Evolutionary conservation across 1,140 invertebrate genomes (phyloP).

Genomic region (Rhyzopertha dominica): DNA sequence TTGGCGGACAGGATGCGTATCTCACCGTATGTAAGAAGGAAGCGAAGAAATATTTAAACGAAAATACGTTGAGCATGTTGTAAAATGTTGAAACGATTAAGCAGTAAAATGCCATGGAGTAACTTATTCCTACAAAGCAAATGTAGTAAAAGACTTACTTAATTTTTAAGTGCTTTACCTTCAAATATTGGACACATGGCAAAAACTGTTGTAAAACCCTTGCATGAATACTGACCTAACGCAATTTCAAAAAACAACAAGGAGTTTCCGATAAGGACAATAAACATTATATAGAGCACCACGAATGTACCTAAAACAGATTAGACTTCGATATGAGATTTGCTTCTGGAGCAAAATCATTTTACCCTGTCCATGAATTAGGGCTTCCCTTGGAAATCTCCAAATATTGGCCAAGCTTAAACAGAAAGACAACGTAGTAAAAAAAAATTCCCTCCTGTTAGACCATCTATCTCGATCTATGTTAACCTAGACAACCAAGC

Average conservation of each 20-base stretch:
- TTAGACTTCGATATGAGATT: not conserved
- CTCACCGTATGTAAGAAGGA: not conserved
- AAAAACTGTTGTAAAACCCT: slow-evolving; percentile 13
- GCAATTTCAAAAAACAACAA: slow-evolving; percentile 17
- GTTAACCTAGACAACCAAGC: not conserved
- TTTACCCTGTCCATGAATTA: slow-evolving; percentile 12
- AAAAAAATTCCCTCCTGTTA: slow-evolving; percentile 13
- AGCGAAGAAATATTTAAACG: slow-evolving; percentile 12
- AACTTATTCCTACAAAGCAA: slow-evolving; percentile 16
- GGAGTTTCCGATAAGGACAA: slow-evolving; percentile 7
- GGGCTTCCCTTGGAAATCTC: slow-evolving; percentile 14
- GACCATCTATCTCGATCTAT: slow-evolving; percentile 4
- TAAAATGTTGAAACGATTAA: slow-evolving; percentile 8
- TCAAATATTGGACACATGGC: slow-evolving; percentile 17
- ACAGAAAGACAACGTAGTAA: slow-evolving; percentile 13
- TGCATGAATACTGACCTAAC: slow-evolving; percentile 12
- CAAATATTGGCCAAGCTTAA: slow-evolving; percentile 14
- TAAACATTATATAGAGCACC: slow-evolving; percentile 13
- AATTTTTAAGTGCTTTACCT: slow-evolving; percentile 4
- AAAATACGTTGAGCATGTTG: slow-evolving; percentile 12
- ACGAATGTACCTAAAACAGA: slow-evolving; percentile 14
- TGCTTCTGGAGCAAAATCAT: not conserved
- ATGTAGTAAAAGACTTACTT: not conserved
- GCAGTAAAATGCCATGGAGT: slow-evolving; percentile 16
- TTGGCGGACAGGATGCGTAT: not conserved